Evolutionary conservation across 1,140 invertebrate species (phyloP).

Genomic region (Zaprionus capensis): DNA sequence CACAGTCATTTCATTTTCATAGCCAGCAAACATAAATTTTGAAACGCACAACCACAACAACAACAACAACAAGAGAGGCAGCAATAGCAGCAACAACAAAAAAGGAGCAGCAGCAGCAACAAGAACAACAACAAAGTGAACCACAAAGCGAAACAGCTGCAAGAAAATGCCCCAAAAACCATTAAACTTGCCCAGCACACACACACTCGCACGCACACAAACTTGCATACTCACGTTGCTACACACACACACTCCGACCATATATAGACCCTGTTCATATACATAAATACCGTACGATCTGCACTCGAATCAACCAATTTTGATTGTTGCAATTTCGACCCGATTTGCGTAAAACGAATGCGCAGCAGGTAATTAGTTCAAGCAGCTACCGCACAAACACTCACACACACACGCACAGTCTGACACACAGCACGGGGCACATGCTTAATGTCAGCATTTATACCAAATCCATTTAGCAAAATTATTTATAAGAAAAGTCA

Average conservation of each 20-base stretch:
- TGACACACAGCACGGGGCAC: slow-evolving; percentile 8
- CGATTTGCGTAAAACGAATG: slow-evolving; percentile 68
- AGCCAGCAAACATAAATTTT: slow-evolving; percentile 82
- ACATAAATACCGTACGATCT: slow-evolving; percentile 33
- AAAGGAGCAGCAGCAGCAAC: background rate
- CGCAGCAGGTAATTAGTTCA: slow-evolving; percentile 78
- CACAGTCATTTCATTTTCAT: slow-evolving; percentile 83
- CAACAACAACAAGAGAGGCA: slow-evolving; percentile 28
- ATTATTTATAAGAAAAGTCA: slow-evolving; percentile 81
- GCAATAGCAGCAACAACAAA: slow-evolving; percentile 7
- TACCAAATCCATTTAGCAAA: slow-evolving; percentile 79
- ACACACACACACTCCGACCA: background rate
- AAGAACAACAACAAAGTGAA: slow-evolving; percentile 36
- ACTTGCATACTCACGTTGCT: slow-evolving; percentile 9
- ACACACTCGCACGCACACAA: slow-evolving; percentile 3
- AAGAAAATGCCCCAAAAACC: slow-evolving; percentile 79
- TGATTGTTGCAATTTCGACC: slow-evolving; percentile 70
- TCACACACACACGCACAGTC: slow-evolving; percentile 12
- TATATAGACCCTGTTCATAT: slow-evolving; percentile 26
- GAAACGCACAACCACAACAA: slow-evolving; percentile 60
- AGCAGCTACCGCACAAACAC: slow-evolving; percentile 55
- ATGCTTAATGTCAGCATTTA: slow-evolving; percentile 61
- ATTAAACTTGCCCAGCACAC: slow-evolving; percentile 68
- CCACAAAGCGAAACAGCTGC: slow-evolving; percentile 79
- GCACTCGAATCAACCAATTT: slow-evolving; percentile 55